These are phyloP conservation scores for Fratercula arctica DNA, from an alignment of 2,797 vertebrate species.

Conservation along the genomic window DNA sequence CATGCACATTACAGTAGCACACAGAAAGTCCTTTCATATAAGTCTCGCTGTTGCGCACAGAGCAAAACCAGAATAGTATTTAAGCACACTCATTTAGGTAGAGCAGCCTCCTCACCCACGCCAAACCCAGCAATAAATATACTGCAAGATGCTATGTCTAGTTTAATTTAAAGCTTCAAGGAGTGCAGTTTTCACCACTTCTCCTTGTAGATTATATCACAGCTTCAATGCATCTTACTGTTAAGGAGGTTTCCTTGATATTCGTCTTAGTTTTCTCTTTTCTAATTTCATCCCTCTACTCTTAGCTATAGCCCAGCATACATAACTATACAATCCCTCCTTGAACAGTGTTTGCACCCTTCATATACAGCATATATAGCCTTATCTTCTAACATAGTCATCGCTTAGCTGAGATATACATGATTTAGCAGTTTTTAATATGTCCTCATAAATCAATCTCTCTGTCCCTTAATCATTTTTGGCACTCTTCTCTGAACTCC, in stretches of 20 bases:
- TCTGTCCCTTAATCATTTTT: neutral
- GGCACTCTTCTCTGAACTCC: constrained; percentile 5
- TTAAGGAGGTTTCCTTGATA: neutral
- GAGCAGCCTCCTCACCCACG: neutral
- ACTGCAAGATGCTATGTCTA: neutral
- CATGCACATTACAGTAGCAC: neutral
- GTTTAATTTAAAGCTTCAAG: neutral
- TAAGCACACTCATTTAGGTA: neutral
- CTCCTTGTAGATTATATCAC: neutral
- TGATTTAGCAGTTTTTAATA: constrained; percentile 2
- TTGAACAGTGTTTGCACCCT: neutral
- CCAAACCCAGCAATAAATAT: neutral
- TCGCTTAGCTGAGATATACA: neutral
- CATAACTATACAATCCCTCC: neutral
- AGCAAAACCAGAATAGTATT: neutral
- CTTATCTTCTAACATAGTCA: neutral
- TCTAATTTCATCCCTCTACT: neutral
- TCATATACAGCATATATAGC: neutral
- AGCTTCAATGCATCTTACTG: neutral
- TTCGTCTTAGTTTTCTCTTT: neutral
- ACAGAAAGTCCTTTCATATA: neutral
- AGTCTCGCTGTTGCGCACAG: neutral
- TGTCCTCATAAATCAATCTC: neutral
- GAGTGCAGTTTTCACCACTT: neutral
- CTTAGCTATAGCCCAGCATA: neutral